Percentiles rank a stretch among this genome's conserved stretches.
phyloP scores from a whole-genome alignment of 2,888 invertebrate species.

The Omphaloscelis lunosa region DNA sequence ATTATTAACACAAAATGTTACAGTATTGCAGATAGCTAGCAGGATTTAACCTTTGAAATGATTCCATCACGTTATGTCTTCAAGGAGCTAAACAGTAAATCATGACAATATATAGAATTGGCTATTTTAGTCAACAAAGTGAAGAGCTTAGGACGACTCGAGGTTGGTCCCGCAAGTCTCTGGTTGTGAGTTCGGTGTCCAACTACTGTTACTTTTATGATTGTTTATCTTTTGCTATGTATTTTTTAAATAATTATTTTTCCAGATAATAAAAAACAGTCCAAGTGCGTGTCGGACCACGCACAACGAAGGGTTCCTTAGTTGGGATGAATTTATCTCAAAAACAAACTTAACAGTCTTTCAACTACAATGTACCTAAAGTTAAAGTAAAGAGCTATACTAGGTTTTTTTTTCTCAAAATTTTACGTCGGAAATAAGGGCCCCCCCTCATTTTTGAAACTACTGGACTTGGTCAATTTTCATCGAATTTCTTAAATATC shows the following conservation, averaged over 20 bases:
- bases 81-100: background rate
- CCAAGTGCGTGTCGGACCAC: no score
- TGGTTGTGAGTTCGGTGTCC: background rate
- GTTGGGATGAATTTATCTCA: no score
- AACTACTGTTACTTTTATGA: background rate
- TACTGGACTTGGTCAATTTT: no score
- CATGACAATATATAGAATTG: background rate
- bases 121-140: background rate
- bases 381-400: no score
- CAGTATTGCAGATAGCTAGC: background rate
- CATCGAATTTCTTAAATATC: no score
- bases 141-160: background rate
- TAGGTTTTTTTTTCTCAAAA: no score
- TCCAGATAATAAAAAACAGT: background rate
- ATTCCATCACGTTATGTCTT: background rate
- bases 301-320: no score
- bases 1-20: background rate
- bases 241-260: background rate
- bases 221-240: background rate
- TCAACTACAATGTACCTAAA: no score
- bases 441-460: no score
- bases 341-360: no score
- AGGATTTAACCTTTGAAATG: background rate
- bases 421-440: no score
- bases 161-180: background rate